Evolutionary conservation across 2,888 invertebrate genomes (phyloP).

Genomic region (Nezara viridula): DNA sequence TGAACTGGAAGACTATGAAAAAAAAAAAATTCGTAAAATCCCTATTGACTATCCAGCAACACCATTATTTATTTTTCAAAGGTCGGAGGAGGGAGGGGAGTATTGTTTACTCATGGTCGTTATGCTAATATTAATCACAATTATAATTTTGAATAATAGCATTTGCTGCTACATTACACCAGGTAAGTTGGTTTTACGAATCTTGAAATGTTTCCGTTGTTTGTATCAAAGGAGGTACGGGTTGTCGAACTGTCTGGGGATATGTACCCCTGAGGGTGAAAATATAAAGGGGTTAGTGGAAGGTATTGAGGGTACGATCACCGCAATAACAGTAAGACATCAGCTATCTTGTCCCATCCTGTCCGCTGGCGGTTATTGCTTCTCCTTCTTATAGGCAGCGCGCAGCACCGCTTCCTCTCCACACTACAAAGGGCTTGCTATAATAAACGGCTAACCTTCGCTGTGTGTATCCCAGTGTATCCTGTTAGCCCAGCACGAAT

Average conservation of each 20-base stretch:
- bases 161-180: not conserved
- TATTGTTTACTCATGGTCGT: not conserved
- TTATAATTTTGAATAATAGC: not conserved
- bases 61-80: too few relatives aligned
- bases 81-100: too few relatives aligned
- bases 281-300: not conserved
- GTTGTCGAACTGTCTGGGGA: not conserved
- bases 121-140: not conserved
- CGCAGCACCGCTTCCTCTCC: not conserved
- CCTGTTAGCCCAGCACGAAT: too few relatives aligned
- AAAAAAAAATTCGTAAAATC: too few relatives aligned
- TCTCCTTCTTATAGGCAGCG: not conserved
- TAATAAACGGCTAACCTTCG: too few relatives aligned
- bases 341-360: not conserved
- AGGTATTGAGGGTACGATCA: constrained; percentile 19
- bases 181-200: not conserved
- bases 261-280: not conserved
- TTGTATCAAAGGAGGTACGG: not conserved
- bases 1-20: too few relatives aligned
- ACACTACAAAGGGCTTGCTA: too few relatives aligned
- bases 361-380: not conserved
- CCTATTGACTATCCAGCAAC: too few relatives aligned
- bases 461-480: too few relatives aligned
- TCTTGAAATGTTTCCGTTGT: not conserved
- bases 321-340: constrained; percentile 12